Evolutionary conservation across 2,113 vertebrate species (phyloP).

Genomic region (Vombatus ursinus): DNA sequence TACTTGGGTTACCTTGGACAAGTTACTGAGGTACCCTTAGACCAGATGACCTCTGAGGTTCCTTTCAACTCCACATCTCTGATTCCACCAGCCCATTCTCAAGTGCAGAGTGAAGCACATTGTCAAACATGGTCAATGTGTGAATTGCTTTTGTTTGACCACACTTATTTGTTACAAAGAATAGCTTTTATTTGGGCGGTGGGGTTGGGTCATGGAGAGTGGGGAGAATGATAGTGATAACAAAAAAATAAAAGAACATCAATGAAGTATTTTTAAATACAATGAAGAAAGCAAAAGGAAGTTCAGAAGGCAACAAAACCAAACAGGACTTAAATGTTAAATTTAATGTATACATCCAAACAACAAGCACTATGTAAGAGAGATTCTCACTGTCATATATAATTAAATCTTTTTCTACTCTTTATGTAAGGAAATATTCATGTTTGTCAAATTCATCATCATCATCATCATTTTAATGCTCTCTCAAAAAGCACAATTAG

Average conservation of each 20-base stretch:
- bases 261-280: not conserved
- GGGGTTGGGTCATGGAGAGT: not conserved
- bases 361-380: not conserved
- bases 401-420: not conserved
- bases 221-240: not conserved
- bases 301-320: not conserved
- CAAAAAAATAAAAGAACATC: not conserved
- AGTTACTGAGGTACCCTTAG: not conserved
- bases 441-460: not conserved
- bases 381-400: not conserved
- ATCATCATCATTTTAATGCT: too few relatives aligned
- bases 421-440: not conserved
- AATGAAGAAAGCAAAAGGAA: not conserved
- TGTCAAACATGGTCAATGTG: not conserved
- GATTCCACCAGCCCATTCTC: not conserved
- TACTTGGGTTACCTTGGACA: not conserved
- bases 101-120: not conserved
- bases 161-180: not conserved
- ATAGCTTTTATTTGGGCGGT: not conserved
- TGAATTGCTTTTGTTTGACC: not conserved
- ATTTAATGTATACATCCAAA: too few relatives aligned
- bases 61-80: not conserved
- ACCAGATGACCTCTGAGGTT: not conserved
- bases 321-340: not conserved
- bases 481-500: not conserved